phyloP scores from a whole-genome alignment of 2,113 vertebrate genomes.

The Azemiops feae region DNA sequence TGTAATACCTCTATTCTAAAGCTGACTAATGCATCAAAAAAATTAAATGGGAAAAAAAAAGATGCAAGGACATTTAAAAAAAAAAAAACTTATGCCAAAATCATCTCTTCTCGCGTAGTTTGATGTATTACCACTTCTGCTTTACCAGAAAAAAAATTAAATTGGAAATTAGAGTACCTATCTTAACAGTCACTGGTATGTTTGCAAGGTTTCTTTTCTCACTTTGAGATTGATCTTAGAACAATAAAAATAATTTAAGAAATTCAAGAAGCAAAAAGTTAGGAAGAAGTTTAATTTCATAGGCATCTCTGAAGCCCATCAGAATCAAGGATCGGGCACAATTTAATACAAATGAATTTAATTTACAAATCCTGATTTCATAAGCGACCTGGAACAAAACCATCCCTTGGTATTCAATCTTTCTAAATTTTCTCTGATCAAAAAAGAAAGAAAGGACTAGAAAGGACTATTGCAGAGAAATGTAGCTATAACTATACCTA shows the following conservation, averaged over 20 bases:
- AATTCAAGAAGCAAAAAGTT: background rate
- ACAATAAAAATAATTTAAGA: background rate
- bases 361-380: too few relatives aligned
- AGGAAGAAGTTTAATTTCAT: background rate
- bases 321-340: background rate
- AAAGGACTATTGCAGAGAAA: too few relatives aligned
- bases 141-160: slow-evolving; percentile 23
- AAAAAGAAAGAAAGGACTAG: too few relatives aligned
- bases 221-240: background rate
- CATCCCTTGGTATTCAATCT: too few relatives aligned
- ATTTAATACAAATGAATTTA: too few relatives aligned
- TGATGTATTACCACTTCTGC: slow-evolving; percentile 8
- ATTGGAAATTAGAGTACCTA: slow-evolving; percentile 26
- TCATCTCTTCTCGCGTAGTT: background rate
- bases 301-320: background rate
- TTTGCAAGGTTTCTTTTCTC: slow-evolving; percentile 25
- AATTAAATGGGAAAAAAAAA: background rate
- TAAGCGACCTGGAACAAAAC: too few relatives aligned
- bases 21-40: slow-evolving; percentile 18
- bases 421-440: too few relatives aligned
- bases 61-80: background rate
- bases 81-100: background rate
- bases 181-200: background rate
- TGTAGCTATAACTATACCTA: too few relatives aligned
- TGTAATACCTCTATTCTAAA: background rate